These are phyloP conservation scores for Anolis carolinensis DNA, from an alignment of 2,113 vertebrate genomes.

Conservation along the genomic window DNA sequence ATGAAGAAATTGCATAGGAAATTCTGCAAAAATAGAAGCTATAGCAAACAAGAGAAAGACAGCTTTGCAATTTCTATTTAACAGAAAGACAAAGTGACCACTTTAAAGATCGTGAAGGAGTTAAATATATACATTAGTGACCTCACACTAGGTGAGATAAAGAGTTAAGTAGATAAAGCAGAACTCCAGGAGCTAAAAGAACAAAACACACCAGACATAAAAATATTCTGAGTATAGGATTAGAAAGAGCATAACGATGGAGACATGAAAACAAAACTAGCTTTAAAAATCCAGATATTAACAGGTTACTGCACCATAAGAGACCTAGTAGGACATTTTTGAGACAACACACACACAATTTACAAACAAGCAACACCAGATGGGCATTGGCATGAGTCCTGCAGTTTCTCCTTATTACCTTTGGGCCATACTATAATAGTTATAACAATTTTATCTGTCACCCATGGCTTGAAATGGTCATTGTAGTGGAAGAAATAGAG, in stretches of 20 bases:
- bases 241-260: background rate
- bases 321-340: background rate
- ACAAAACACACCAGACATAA: background rate
- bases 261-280: background rate
- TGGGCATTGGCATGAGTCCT: no score
- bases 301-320: background rate
- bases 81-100: background rate
- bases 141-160: background rate
- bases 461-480: background rate
- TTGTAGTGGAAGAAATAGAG: background rate
- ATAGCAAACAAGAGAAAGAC: background rate
- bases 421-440: background rate
- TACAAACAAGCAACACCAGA: background rate
- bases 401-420: background rate
- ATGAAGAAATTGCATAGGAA: no score
- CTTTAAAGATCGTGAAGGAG: background rate
- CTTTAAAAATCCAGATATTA: background rate
- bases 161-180: background rate
- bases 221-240: background rate
- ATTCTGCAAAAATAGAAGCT: background rate
- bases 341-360: background rate
- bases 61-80: background rate
- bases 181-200: background rate
- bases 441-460: background rate
- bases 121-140: slow-evolving; percentile 8